Evolutionary conservation across 2,888 invertebrate genomes (phyloP).

Genomic region (Apamea crenata): DNA sequence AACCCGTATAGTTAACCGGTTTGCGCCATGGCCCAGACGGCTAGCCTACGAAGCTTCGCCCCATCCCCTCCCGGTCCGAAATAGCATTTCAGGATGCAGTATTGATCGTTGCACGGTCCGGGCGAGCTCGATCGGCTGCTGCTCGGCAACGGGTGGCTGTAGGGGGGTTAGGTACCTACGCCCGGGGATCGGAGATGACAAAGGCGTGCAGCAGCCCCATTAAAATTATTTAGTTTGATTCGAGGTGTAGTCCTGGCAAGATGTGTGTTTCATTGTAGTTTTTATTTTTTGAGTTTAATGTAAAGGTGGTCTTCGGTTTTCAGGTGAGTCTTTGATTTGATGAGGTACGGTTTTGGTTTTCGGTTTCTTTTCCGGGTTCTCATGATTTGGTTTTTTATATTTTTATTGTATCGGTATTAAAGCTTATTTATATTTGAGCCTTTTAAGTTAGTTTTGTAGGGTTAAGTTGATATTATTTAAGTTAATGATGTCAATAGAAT

Average conservation of each 20-base stretch:
- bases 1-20: slow-evolving; percentile 53
- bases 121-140: slow-evolving; percentile 7
- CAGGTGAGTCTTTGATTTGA: slow-evolving; percentile 27
- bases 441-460: neutral
- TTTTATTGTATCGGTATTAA: neutral
- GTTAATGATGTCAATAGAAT: neutral
- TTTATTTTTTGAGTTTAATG: neutral
- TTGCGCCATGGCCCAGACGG: slow-evolving; percentile 43
- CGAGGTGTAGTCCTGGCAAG: slow-evolving; percentile 13
- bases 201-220: slow-evolving; percentile 19
- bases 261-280: slow-evolving; percentile 8
- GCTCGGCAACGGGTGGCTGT: neutral
- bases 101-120: slow-evolving; percentile 51
- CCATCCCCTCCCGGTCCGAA: slow-evolving; percentile 44
- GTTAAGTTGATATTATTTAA: neutral
- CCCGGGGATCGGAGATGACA: slow-evolving; percentile 27
- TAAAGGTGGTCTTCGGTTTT: neutral
- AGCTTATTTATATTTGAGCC: neutral
- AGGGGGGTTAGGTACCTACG: neutral
- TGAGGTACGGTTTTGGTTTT: neutral
- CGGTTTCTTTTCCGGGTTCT: neutral
- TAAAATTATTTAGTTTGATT: slow-evolving; percentile 43
- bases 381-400: neutral
- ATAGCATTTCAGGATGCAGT: slow-evolving; percentile 61
- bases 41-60: slow-evolving; percentile 45